Conservation (phyloP, 2,888 invertebrate genomes). For the Leptothorax acervorum region DNA sequence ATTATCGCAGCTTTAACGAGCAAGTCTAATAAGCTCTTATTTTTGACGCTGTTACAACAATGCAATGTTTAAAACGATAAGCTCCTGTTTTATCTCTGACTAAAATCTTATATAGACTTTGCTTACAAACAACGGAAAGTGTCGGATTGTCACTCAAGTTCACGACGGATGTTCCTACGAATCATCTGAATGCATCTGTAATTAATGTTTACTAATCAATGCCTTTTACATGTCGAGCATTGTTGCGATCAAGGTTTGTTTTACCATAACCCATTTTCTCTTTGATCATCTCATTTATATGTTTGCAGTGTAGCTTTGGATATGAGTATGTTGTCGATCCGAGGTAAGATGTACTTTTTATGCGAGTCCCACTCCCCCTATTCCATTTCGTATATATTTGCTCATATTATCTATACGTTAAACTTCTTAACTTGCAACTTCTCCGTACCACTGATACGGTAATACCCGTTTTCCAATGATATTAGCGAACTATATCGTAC, state of each 20-base stretch:
- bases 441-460: neutral
- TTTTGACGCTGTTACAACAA: conserved; percentile 13
- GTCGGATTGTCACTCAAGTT: neutral
- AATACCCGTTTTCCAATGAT: neutral
- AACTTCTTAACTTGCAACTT: neutral
- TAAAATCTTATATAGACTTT: conserved; percentile 25
- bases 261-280: conserved; percentile 36
- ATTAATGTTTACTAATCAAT: conserved; percentile 48
- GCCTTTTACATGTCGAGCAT: conserved; percentile 54
- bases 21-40: conserved; percentile 1
- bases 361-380: neutral
- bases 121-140: conserved; percentile 18
- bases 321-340: conserved; percentile 40
- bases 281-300: conserved; percentile 44
- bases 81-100: conserved; percentile 32
- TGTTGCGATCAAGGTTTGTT: conserved; percentile 50
- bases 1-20: conserved; percentile 20
- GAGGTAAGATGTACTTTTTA: conserved; percentile 44
- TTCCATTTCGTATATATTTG: neutral
- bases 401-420: neutral
- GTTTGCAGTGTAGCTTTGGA: conserved; percentile 58
- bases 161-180: conserved; percentile 19
- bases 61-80: conserved; percentile 5
- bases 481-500: conserved; percentile 2
- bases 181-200: conserved; percentile 32